A percentile compares a stretch with the other conserved stretches of the same genome.
These are phyloP conservation scores for Toxotes chatareus DNA, from an alignment of 2,113 vertebrate species.

Conservation along the genomic window DNA sequence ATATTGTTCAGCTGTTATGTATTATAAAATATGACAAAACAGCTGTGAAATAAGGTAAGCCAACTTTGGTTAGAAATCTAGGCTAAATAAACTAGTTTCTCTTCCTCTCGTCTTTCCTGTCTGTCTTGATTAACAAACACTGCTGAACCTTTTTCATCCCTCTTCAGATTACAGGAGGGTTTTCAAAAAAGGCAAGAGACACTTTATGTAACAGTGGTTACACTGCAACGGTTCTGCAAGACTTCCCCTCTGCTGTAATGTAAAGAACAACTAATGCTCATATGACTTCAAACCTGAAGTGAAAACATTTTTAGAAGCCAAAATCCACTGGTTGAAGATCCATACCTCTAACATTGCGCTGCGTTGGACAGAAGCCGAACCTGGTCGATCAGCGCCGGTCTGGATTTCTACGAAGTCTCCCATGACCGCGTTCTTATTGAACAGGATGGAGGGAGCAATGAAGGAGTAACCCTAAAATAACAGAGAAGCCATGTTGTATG, in stretches of 20 bases:
- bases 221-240: neutral
- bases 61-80: neutral
- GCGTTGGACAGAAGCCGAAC: slow-evolving; percentile 87
- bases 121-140: neutral
- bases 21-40: neutral
- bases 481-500: neutral
- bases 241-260: neutral
- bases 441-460: slow-evolving; percentile 92
- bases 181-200: neutral
- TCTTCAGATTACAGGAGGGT: neutral
- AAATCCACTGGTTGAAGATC: neutral
- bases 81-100: slow-evolving; percentile 5
- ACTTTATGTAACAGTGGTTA: neutral
- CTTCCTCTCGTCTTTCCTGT: slow-evolving; percentile 29
- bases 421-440: slow-evolving; percentile 91
- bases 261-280: neutral
- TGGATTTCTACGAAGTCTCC: slow-evolving; percentile 86
- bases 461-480: slow-evolving; percentile 91
- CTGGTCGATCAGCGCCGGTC: slow-evolving; percentile 84
- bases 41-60: neutral
- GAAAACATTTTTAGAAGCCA: neutral
- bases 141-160: neutral
- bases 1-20: no score
- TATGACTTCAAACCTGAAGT: neutral
- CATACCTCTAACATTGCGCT: slow-evolving; percentile 92